phyloP scores from a whole-genome alignment of 64 coral and sea anemone species.

The Porites lutea region DNA sequence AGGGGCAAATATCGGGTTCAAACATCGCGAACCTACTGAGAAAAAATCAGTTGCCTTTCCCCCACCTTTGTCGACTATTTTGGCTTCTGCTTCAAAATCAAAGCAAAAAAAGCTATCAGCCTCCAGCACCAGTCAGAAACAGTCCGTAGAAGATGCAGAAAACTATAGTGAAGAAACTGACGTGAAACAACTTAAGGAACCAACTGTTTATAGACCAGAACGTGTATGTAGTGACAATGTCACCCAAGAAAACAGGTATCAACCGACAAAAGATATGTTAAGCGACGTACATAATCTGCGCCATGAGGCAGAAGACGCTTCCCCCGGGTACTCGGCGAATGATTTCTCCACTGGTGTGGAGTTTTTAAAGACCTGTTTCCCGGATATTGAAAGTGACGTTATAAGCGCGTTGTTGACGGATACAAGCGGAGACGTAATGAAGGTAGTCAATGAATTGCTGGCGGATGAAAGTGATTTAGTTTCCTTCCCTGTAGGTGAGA shows the following conservation, averaged over 20 bases:
- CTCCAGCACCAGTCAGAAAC: not conserved
- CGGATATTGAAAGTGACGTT: constrained; percentile 51
- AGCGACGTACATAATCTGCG: not conserved
- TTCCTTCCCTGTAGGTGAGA: not conserved
- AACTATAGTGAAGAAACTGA: not conserved
- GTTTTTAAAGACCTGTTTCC: constrained; percentile 90
- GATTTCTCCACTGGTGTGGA: constrained; percentile 35
- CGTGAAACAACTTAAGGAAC: not conserved
- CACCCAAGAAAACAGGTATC: not conserved
- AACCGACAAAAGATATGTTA: not conserved
- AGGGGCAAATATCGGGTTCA: not conserved
- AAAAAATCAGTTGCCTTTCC: not conserved
- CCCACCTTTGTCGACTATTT: constrained; percentile 18
- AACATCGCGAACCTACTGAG: not conserved
- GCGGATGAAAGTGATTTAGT: constrained; percentile 3
- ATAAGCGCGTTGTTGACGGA: constrained; percentile 40
- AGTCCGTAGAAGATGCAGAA: not conserved
- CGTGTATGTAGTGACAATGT: not conserved
- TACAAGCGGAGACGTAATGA: constrained; percentile 57
- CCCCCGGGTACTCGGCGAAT: constrained; percentile 9
- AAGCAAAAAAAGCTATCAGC: not conserved
- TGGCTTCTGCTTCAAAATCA: constrained; percentile 22
- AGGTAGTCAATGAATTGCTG: constrained; percentile 72
- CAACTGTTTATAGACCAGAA: not conserved
- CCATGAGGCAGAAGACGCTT: not conserved